Evolutionary conservation across 2,797 vertebrate species (phyloP).

Genomic region (Crypturellus tataupa): DNA sequence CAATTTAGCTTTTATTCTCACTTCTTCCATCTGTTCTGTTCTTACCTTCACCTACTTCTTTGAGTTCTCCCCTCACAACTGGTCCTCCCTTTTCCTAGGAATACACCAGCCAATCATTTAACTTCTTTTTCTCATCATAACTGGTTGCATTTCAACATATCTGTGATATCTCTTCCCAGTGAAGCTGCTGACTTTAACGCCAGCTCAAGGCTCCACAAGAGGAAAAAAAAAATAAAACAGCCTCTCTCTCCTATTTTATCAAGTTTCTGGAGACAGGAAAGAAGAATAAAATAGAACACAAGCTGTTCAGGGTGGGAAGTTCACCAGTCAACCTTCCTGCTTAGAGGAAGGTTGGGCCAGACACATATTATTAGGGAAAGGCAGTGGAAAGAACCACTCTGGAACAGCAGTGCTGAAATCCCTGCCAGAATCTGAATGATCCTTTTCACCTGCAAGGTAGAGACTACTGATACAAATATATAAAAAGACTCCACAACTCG

Average conservation of each 20-base stretch:
- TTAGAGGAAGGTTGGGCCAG: not conserved
- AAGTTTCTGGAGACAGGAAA: not conserved
- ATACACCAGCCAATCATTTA: not conserved
- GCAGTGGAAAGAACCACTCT: not conserved
- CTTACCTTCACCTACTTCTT: not conserved
- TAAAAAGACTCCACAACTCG: not conserved
- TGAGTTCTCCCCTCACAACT: accelerated
- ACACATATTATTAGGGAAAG: not conserved
- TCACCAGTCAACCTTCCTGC: not conserved
- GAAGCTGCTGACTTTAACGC: not conserved
- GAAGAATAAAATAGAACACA: not conserved
- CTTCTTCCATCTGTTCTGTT: not conserved
- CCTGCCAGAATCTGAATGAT: not conserved
- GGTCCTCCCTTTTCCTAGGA: not conserved
- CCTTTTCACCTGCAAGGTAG: not conserved
- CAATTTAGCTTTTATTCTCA: not conserved
- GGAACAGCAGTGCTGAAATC: not conserved
- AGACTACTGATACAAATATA: not conserved
- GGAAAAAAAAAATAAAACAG: not conserved
- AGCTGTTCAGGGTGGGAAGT: not conserved
- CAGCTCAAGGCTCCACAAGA: not conserved
- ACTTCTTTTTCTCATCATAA: not conserved
- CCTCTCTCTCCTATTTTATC: not conserved
- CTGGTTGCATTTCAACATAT: accelerated
- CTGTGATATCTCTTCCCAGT: not conserved